Percentiles rank a stretch among this genome's conserved stretches.
Conservation (phyloP, 2,797 vertebrate species). For the Crocidura indochinensis region DNA sequence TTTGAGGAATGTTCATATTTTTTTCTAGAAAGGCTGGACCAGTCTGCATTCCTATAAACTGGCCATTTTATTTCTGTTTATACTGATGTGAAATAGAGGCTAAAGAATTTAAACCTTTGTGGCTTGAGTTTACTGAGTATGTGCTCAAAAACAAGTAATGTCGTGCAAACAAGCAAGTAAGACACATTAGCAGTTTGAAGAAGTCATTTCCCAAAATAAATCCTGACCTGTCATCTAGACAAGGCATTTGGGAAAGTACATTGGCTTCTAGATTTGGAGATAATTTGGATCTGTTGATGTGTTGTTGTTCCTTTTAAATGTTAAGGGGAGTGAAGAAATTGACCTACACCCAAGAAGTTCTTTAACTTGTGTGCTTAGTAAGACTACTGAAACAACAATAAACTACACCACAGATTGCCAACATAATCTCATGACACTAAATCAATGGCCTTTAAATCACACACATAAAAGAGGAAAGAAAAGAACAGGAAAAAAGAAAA, state of each 20-base stretch:
- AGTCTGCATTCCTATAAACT: too few relatives aligned
- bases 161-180: neutral
- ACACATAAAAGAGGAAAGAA: too few relatives aligned
- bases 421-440: neutral
- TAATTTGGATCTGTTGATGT: conserved; percentile 7
- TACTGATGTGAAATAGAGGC: too few relatives aligned
- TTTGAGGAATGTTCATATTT: too few relatives aligned
- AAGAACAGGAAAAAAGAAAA: too few relatives aligned
- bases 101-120: neutral
- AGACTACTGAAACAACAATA: conserved; percentile 41
- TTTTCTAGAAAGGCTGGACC: too few relatives aligned
- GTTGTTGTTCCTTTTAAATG: neutral
- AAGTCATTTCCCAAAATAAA: neutral
- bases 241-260: neutral
- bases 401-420: neutral
- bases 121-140: neutral
- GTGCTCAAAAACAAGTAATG: neutral
- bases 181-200: neutral
- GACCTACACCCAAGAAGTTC: neutral
- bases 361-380: neutral
- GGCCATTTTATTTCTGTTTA: too few relatives aligned
- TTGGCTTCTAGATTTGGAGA: neutral
- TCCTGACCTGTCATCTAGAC: conserved; percentile 13
- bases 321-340: too few relatives aligned
- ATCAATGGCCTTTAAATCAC: too few relatives aligned